Base-by-base conservation (phyloP, 1,140 invertebrate species). In the Bombyx mori region DNA sequence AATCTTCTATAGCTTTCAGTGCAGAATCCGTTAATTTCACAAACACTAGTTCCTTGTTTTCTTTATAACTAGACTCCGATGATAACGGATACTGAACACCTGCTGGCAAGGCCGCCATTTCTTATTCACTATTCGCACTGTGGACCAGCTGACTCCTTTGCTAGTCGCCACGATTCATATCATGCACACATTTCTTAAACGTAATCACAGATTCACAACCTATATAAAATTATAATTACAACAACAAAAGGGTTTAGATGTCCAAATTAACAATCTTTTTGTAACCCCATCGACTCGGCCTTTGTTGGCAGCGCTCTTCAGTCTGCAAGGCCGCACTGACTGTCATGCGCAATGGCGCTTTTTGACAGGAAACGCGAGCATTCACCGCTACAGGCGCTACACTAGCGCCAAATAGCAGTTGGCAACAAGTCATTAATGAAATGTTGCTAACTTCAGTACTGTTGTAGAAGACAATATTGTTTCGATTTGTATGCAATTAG, bases 21-120 rank as follows among this genome's bases (percentile, higher is more conserved):
- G 96, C 94, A 62, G 96, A 97, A 92, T 98, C 96, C 73, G 96
- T 98, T 79, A 97, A 91, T 92, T 97, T 98, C 80, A 97, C 94
- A 90, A 96, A 96, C 88, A 97, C 92, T 83, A 97, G 91, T 79
- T 95, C 93, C 90, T 96, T 97, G 89, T 93, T 93, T 90, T 93
- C 93, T 90, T 93, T 91, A 90, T 92, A 93, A 91, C 91, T 92
- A 89, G 91, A 92, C 88, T 94, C 93, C 85, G 96, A 96, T 90
- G 95, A 95, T 91, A 97, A 94, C 90, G 94, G 95, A 95, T 97
- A 97, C 91, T 96, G 94, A 90, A 94, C 92, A 92, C 95, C 95
- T 93, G 96, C 93, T 91, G 94, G 93, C 91, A 97, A 93, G 91
- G 94, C 92, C 93, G 95, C 95, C 95, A 97, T 97, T 94, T 94